Evolutionary conservation across 2,888 invertebrate species (phyloP), one percentile per base, ranked within the genome.

Genomic region (Scrobipalpa costella): DNA sequence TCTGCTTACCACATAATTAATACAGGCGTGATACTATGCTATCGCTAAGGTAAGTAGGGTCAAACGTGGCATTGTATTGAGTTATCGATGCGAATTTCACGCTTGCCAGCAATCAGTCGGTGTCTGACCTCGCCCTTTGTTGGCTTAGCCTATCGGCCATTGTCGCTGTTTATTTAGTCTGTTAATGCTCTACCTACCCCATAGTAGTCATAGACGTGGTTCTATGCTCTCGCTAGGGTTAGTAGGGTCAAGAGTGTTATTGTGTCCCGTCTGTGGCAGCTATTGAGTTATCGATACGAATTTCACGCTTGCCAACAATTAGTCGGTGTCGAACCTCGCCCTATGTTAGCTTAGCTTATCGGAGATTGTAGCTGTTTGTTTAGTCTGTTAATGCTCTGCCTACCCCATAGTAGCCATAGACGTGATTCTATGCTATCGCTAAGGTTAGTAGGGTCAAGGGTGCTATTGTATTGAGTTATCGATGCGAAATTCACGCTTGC

Each of bases 111-210:
- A 58, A 62, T 65, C 63, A 67, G 59, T 64, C 57, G 66, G 60
- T 63, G 61, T 60, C 61, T 62, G 62, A 64, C 69, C 69, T 63
- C 67, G 64, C 68, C 66, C 64, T 61, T 58, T 68, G 63, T 69
- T 70, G 65, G 66, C 59, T 57, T 57, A 64, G 38, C 44, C 47
- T 47, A 15, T 9, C 13, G 38, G 9, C 49, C 57, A 64, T 57
- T 64, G 59, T 66, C 49, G 50, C 50, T 62, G 66, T 71, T 27
- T 27, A 27, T 27, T 63, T 55, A 55, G 64, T 66, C 63, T 68
- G 57, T 27, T 27, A 5, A 27, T 27, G 27, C 27, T 27, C 27
- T 27, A 5, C 27, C 27, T 27, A 27, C 27, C 5, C 27, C 5
- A 27, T 27, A 27, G 27, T 27, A 7, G 11, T n/a, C n/a, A n/a